Conservation (phyloP, 2,113 vertebrate genomes). For the Cromileptes altivelis region DNA sequence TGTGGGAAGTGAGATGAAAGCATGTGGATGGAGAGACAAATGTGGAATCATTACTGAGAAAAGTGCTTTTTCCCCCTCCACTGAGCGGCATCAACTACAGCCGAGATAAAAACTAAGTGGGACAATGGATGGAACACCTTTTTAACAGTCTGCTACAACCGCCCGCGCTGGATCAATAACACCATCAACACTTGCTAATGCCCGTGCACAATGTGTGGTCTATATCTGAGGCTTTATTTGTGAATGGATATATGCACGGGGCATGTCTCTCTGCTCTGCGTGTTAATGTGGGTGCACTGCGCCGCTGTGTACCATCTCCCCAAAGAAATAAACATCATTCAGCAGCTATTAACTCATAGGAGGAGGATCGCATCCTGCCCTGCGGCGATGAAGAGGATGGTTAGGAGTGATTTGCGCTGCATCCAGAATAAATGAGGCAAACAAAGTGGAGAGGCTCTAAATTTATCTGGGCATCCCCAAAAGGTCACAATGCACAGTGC, state of each 20-base stretch:
- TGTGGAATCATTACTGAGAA: conserved; percentile 62
- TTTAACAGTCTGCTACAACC: conserved; percentile 62
- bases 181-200: conserved; percentile 65
- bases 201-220: conserved; percentile 43
- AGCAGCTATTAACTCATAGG: conserved; percentile 64
- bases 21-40: conserved; percentile 66
- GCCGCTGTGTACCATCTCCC: conserved; percentile 29
- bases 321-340: conserved; percentile 56
- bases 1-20: conserved; percentile 73
- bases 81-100: conserved; percentile 50
- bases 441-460: conserved; percentile 28
- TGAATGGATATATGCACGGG: conserved; percentile 47
- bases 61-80: conserved; percentile 65
- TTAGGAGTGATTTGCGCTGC: conserved; percentile 43
- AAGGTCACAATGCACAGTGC: conserved; percentile 1
- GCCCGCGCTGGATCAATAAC: conserved; percentile 62
- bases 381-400: conserved; percentile 30
- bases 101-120: conserved; percentile 55
- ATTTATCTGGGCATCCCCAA: conserved; percentile 31
- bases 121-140: conserved; percentile 58
- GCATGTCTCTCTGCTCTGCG: conserved; percentile 11
- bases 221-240: conserved; percentile 34
- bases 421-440: conserved; percentile 46
- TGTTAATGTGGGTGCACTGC: conserved; percentile 39
- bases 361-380: conserved; percentile 57